phyloP scores from a whole-genome alignment of 1,140 invertebrate species.

The Formica selysi region DNA sequence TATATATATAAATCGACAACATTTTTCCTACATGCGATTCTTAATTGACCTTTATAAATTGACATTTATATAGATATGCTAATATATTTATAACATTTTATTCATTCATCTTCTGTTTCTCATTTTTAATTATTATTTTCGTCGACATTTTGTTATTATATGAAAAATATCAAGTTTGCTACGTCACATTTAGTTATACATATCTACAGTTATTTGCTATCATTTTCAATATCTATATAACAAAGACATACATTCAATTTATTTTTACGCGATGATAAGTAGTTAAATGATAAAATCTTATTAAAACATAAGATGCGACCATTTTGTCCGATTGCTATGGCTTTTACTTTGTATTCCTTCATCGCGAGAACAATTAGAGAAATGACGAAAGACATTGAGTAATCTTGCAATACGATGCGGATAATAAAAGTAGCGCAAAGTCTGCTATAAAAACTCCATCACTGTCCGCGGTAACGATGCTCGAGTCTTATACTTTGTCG shows the following conservation, averaged over 20 bases:
- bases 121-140: slow-evolving; percentile 2
- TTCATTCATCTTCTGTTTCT: slow-evolving; percentile 31
- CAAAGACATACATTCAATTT: background rate
- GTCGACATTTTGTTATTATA: slow-evolving; percentile 20
- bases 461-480: slow-evolving; percentile 60
- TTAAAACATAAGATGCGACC: background rate
- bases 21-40: background rate
- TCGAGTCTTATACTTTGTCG: slow-evolving; percentile 60
- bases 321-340: background rate
- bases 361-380: slow-evolving; percentile 41
- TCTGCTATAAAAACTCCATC: slow-evolving; percentile 61
- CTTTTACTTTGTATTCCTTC: background rate
- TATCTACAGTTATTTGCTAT: background rate
- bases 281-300: background rate
- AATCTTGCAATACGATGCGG: slow-evolving; percentile 38
- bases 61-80: slow-evolving; percentile 24
- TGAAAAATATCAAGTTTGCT: background rate
- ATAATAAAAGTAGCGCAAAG: slow-evolving; percentile 51
- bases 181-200: background rate
- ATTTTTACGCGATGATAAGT: background rate
- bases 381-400: slow-evolving; percentile 34
- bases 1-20: slow-evolving; percentile 17
- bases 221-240: background rate
- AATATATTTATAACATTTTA: slow-evolving; percentile 35
- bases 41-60: slow-evolving; percentile 33